Evolutionary conservation across 1,140 invertebrate genomes (phyloP).

Genomic region (Scaptomyza hsui): DNA sequence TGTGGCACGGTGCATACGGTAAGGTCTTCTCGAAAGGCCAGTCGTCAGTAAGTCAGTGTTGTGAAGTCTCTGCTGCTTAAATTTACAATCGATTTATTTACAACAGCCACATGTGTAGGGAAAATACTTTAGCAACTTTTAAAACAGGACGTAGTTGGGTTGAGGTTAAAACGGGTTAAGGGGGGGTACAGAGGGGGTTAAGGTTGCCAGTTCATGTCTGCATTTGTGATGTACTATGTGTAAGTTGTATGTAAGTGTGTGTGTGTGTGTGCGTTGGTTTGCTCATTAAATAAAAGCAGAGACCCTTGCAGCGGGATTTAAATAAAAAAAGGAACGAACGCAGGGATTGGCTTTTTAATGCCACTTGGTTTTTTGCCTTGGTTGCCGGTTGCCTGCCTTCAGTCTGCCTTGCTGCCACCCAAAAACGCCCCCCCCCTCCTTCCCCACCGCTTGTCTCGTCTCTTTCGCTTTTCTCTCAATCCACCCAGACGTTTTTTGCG

Average conservation of each 20-base stretch:
- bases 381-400: conserved; percentile 3
- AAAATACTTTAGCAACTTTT: conserved; percentile 53
- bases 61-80: conserved; percentile 13
- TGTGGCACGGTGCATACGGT: too few relatives aligned
- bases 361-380: conserved; percentile 49
- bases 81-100: conserved; percentile 53
- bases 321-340: conserved; percentile 36
- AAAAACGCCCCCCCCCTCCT: conserved; percentile 5
- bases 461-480: conserved; percentile 2
- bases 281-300: conserved; percentile 65
- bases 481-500: conserved; percentile 43
- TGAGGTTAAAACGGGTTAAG: background rate
- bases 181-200: too few relatives aligned
- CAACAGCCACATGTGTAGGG: conserved; percentile 33
- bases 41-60: background rate
- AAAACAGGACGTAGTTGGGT: conserved; percentile 3
- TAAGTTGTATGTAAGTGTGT: conserved; percentile 16
- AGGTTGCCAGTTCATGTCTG: conserved; percentile 16
- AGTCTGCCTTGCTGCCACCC: conserved; percentile 32
- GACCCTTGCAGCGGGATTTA: conserved; percentile 53
- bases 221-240: conserved; percentile 18
- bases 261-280: conserved; percentile 27
- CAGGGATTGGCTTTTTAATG: conserved; percentile 71
- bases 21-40: conserved; percentile 12
- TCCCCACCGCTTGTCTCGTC: conserved; percentile 22